Evolutionary conservation across 2,888 invertebrate species (phyloP).

Genomic region (Encarsia formosa): DNA sequence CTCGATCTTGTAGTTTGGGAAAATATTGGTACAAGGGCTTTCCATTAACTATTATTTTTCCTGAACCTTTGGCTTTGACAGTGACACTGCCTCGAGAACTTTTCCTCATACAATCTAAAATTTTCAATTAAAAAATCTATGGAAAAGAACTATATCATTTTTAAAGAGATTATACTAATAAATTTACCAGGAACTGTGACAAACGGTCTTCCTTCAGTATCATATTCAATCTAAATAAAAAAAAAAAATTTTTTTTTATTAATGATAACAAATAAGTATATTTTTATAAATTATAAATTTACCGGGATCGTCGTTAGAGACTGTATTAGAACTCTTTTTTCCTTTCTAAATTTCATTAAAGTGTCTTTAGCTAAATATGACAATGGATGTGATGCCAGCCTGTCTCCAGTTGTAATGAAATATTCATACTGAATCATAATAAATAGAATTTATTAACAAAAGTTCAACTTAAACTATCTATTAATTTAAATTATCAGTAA

Average conservation of each 20-base stretch:
- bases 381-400: slow-evolving; percentile 68
- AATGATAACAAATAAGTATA: not conserved
- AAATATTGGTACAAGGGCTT: slow-evolving; percentile 58
- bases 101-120: slow-evolving; percentile 66
- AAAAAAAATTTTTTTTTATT: slow-evolving; percentile 23
- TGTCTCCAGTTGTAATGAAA: slow-evolving; percentile 69
- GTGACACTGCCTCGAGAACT: slow-evolving; percentile 72
- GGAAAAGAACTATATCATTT: not conserved
- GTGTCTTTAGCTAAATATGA: slow-evolving; percentile 68
- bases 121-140: not conserved
- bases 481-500: not conserved
- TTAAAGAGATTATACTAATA: not conserved
- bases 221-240: slow-evolving; percentile 58
- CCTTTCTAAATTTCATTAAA: slow-evolving; percentile 66
- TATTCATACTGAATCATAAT: slow-evolving; percentile 58
- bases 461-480: slow-evolving; percentile 1
- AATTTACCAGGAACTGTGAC: slow-evolving; percentile 46
- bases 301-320: slow-evolving; percentile 58
- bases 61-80: slow-evolving; percentile 77
- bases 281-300: slow-evolving; percentile 7
- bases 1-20: slow-evolving; percentile 63
- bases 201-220: slow-evolving; percentile 67
- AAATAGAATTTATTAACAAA: not conserved
- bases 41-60: slow-evolving; percentile 78
- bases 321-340: slow-evolving; percentile 58